Evolutionary conservation across 2,113 vertebrate genomes (phyloP).

Genomic region (Ceratotherium simum): DNA sequence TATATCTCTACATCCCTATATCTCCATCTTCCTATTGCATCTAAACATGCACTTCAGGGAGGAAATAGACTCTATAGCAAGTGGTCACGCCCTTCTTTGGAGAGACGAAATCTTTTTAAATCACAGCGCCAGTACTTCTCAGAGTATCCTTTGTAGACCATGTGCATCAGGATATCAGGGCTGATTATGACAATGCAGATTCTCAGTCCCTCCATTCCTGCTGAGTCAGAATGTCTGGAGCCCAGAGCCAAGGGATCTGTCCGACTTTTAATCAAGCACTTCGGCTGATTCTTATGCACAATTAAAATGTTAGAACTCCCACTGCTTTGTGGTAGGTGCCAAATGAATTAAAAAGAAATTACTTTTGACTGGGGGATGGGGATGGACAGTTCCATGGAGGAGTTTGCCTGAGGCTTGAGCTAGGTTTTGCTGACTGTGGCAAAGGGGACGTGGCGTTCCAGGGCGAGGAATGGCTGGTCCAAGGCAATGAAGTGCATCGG

Average conservation of each 20-base stretch:
- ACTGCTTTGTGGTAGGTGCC: neutral
- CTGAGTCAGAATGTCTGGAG: neutral
- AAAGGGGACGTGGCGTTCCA: neutral
- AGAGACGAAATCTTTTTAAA: neutral
- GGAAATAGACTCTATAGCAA: neutral
- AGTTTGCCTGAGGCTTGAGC: neutral
- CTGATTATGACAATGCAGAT: neutral
- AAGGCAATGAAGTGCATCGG: fast-evolving
- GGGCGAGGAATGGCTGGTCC: neutral
- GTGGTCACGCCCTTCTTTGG: neutral
- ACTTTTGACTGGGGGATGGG: neutral
- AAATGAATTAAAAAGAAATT: neutral
- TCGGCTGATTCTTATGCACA: neutral
- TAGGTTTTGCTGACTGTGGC: neutral
- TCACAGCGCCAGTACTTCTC: neutral
- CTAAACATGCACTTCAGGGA: neutral
- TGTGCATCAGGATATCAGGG: neutral
- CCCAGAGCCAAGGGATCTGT: neutral
- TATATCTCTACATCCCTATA: too few relatives aligned
- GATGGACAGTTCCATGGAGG: neutral
- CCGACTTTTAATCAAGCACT: neutral
- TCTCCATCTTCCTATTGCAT: neutral
- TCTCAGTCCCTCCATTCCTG: neutral
- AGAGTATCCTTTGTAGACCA: neutral
- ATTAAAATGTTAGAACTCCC: neutral